phyloP scores from a whole-genome alignment of 2,888 invertebrate genomes.

The Psococerastis gibbosa region DNA sequence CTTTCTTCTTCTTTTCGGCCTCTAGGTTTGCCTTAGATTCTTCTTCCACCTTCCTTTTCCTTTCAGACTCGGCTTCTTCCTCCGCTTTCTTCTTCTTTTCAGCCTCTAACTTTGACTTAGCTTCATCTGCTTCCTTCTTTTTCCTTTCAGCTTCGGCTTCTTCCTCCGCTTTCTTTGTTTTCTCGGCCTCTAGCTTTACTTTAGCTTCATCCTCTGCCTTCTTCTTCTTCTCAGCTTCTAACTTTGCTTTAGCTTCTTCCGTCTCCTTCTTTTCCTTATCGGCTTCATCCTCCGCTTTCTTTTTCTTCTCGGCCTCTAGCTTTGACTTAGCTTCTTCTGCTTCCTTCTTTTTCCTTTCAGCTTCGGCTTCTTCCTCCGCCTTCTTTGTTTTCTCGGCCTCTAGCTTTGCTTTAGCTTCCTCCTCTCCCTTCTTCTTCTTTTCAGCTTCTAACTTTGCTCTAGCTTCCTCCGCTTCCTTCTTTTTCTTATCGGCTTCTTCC shows the following conservation, averaged over 20 bases:
- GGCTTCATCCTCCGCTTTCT: constrained; percentile 10
- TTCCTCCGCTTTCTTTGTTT: constrained; percentile 15
- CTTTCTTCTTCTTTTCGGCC: constrained; percentile 4
- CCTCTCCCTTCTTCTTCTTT: constrained; percentile 16
- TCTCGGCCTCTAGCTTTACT: constrained; percentile 13
- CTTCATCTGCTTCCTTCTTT: constrained; percentile 13
- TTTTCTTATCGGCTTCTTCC: constrained; percentile 11
- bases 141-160: constrained; percentile 13
- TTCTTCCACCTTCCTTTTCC: constrained; percentile 15
- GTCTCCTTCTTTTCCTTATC: constrained; percentile 15
- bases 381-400: constrained; percentile 13
- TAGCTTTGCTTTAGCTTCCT: constrained; percentile 14
- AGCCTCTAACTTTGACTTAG: constrained; percentile 6
- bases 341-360: constrained; percentile 6
- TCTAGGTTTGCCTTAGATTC: constrained; percentile 11
- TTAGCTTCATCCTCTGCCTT: constrained; percentile 10
- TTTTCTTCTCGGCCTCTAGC: constrained; percentile 8
- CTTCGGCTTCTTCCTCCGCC: constrained; percentile 15
- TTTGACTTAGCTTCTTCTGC: constrained; percentile 10
- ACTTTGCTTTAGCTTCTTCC: constrained; percentile 14
- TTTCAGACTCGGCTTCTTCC: constrained; percentile 16
- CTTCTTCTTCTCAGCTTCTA: constrained; percentile 15
- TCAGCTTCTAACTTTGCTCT: constrained; percentile 11
- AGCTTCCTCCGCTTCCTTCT: constrained; percentile 5
- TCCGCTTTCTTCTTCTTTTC: constrained; percentile 14